Conservation (phyloP, 2,113 vertebrate species). For the Galemys pyrenaicus region DNA sequence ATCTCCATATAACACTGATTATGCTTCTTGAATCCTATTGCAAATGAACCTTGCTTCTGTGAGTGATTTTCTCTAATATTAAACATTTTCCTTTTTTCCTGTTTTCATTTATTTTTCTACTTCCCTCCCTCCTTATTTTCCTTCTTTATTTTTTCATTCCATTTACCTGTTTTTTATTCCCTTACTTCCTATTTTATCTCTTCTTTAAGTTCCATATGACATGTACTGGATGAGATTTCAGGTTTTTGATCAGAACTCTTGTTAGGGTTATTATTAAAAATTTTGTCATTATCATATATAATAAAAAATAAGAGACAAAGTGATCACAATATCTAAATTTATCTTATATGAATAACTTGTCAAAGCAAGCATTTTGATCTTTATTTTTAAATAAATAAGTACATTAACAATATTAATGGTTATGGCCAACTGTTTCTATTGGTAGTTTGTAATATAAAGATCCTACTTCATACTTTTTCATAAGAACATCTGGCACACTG, state of each 20-base stretch:
- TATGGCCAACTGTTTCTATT: background rate
- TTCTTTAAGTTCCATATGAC: background rate
- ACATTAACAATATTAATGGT: background rate
- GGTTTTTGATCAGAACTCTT: background rate
- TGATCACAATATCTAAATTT: background rate
- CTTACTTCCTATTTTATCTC: background rate
- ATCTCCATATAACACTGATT: background rate
- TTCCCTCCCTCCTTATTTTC: background rate
- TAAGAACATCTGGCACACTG: constrained; percentile 5
- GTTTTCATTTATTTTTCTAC: background rate
- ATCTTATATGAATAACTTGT: background rate
- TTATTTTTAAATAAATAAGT: background rate
- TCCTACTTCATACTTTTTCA: background rate
- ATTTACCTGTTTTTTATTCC: background rate
- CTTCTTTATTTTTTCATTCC: background rate
- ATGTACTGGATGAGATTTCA: background rate
- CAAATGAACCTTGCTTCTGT: background rate
- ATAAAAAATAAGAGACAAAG: background rate
- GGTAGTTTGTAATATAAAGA: background rate
- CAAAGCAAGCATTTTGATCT: background rate
- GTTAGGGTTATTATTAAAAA: background rate
- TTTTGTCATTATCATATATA: background rate
- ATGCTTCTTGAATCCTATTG: background rate
- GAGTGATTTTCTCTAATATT: background rate
- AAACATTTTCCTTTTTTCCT: background rate